Base-by-base conservation (phyloP, 2,113 vertebrate genomes). In the Sorex fumeus region DNA sequence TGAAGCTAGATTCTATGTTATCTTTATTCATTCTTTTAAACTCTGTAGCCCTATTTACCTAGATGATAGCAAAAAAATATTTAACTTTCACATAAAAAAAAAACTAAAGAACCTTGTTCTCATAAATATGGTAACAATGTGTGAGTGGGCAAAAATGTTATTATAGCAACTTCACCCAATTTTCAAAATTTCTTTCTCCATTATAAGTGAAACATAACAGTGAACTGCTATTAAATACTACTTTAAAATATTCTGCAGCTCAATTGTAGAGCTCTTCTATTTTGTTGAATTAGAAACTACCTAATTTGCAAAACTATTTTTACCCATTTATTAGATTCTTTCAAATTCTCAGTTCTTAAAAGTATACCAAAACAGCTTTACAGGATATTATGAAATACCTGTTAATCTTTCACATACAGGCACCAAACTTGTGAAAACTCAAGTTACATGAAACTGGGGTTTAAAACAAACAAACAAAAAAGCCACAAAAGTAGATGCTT, bases 181-280 rank as follows among this genome's bases (percentile, higher is more conserved):
- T 92, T 90, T 72, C 32, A 64, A 83, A 84, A 34, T 79, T 40
- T 88, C 32, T 72, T 90, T 67, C 74, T 81, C 69, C 40, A 36
- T 27, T 85, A 13, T 23, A 75, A 40, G 69, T 6, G 88, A 85
- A 27, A 69, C 28, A 88, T 36, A 16, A 27, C 8, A 78, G 53
- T 69, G 32, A 75, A 27, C 36, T 81, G 32, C 80, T 80, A 62
- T 70, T 80, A 94, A 85, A 62, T 85, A 36, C 12, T 62, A 62
- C 79, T 89, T 84, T 75, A 50, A 89, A 89, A 81, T 85, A 92
- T 32, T 36, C 40, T 67, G 80, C 53, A 74, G 67, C 43, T 88
- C 19, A 45, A 82, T 21, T 43, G 34, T 84, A 53, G 25, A 77
- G 15, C 43, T 66, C 36, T 76, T 89, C 47, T 80, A 50, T 75